Evolutionary conservation across 2,888 invertebrate species (phyloP).

Genomic region (Acanthosoma haemorrhoidale): DNA sequence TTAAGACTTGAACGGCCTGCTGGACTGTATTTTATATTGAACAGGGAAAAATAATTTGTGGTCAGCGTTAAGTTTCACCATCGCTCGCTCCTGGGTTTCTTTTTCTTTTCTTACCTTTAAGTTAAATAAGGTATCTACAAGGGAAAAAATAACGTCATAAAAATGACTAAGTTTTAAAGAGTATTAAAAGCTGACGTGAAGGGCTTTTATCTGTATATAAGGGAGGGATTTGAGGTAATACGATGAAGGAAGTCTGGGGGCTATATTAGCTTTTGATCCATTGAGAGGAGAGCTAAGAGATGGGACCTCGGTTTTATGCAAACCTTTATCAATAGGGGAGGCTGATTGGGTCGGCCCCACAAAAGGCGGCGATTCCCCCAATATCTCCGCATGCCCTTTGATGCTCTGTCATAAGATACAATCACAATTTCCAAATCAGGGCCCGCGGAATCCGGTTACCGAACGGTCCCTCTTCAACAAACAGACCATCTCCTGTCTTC

Average conservation of each 20-base stretch:
- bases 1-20: too few relatives aligned
- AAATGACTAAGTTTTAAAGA: not conserved
- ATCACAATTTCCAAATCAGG: slow-evolving; percentile 38
- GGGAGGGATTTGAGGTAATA: slow-evolving; percentile 2
- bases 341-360: slow-evolving; percentile 21
- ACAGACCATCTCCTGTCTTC: not conserved
- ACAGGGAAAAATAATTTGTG: too few relatives aligned
- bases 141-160: not conserved
- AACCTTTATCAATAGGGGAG: slow-evolving; percentile 12
- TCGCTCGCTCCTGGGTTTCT: too few relatives aligned
- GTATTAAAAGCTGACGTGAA: not conserved
- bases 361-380: slow-evolving; percentile 35
- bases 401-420: slow-evolving; percentile 34
- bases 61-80: too few relatives aligned
- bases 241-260: not conserved
- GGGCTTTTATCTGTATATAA: slow-evolving; percentile 5
- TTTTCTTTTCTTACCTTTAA: too few relatives aligned
- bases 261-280: slow-evolving; percentile 14
- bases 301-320: slow-evolving; percentile 19
- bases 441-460: slow-evolving; percentile 36
- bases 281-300: not conserved
- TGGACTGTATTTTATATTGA: too few relatives aligned
- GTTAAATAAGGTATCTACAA: too few relatives aligned
- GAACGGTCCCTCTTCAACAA: slow-evolving; percentile 18
- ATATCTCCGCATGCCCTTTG: slow-evolving; percentile 30